Conservation (phyloP, 2,888 invertebrate species). For the Cephus nigrinus region DNA sequence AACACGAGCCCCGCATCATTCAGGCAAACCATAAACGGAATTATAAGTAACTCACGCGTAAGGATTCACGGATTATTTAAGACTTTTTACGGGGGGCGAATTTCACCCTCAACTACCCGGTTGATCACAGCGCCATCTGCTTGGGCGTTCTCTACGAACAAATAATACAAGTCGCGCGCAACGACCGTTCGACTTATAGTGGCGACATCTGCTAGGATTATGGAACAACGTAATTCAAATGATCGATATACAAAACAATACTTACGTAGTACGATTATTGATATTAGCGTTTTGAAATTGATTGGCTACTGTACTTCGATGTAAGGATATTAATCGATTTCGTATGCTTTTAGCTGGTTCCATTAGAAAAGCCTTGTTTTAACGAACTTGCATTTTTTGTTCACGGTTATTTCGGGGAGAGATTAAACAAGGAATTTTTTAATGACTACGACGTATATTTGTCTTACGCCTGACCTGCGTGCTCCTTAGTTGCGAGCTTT, state of each 20-base stretch:
- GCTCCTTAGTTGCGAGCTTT: background rate
- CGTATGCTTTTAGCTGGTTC: background rate
- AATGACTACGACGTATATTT: background rate
- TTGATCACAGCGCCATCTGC: background rate
- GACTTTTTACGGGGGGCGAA: background rate
- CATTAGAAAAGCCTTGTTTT: background rate
- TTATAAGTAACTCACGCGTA: background rate
- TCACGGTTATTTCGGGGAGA: background rate
- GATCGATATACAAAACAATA: background rate
- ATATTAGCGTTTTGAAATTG: background rate
- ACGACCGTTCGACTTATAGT: background rate
- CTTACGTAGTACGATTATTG: background rate
- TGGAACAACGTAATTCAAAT: background rate
- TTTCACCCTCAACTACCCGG: background rate
- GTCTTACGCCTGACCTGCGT: background rate
- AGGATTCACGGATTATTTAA: background rate
- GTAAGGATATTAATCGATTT: background rate
- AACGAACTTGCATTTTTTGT: background rate
- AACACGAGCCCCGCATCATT: background rate
- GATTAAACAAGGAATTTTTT: background rate
- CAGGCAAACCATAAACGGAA: background rate
- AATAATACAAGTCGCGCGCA: background rate
- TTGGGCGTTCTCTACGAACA: background rate
- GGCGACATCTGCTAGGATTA: background rate
- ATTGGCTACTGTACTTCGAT: background rate